Percentiles rank a stretch among this genome's conserved stretches.
These are phyloP conservation scores for Ciconia stormi DNA, from an alignment of 2,113 vertebrate species.

Conservation along the genomic window DNA sequence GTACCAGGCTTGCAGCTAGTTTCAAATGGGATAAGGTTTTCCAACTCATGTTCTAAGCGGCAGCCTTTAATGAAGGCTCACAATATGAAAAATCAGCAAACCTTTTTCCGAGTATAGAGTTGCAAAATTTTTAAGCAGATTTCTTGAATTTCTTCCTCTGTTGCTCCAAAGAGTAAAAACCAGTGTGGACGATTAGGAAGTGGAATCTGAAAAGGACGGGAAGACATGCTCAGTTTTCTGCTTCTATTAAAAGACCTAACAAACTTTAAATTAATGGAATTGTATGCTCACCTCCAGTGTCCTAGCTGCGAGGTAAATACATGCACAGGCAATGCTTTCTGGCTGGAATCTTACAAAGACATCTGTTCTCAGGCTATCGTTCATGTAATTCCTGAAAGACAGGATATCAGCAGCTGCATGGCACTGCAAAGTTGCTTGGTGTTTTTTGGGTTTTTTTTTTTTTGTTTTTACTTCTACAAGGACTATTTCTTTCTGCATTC, in stretches of 20 bases:
- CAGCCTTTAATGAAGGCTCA: neutral
- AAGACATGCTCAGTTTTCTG: neutral
- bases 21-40: neutral
- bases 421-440: neutral
- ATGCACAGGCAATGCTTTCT: conserved; percentile 86
- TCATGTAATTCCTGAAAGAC: conserved; percentile 88
- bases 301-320: conserved; percentile 84
- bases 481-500: conserved; percentile 36
- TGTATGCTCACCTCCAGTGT: conserved; percentile 77
- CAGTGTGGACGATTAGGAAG: conserved; percentile 85
- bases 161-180: conserved; percentile 84
- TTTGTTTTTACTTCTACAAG: neutral
- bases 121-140: conserved; percentile 82
- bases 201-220: conserved; percentile 75
- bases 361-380: conserved; percentile 86
- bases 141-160: conserved; percentile 83
- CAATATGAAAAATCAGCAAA: neutral
- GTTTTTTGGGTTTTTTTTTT: accelerated
- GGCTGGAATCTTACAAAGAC: conserved; percentile 86
- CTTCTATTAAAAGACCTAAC: neutral
- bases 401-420: neutral
- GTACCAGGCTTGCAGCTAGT: neutral
- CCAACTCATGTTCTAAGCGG: neutral
- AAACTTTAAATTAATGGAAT: neutral
- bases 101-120: conserved; percentile 82